Evolutionary conservation across 2,888 invertebrate genomes (phyloP).

Genomic region (Axea sp.): DNA sequence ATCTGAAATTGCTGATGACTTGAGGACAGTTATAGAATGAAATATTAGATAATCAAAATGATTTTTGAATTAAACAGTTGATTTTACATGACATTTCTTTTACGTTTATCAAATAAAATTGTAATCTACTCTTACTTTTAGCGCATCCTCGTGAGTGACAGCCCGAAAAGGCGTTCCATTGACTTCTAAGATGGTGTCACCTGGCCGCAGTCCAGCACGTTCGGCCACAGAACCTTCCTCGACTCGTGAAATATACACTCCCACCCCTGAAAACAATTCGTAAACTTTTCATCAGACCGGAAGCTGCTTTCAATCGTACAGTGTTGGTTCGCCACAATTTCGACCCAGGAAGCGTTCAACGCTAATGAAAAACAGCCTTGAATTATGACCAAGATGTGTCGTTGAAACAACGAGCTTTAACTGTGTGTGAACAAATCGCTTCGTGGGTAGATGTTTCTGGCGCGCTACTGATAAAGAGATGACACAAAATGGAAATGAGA

Average conservation of each 20-base stretch:
- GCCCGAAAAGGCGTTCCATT: slow-evolving; percentile 96
- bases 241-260: slow-evolving; percentile 94
- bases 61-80: no score
- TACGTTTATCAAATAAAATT: no score
- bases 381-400: no score
- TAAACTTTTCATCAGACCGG: slow-evolving; percentile 70
- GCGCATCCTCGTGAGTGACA: slow-evolving; percentile 94
- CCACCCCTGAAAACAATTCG: slow-evolving; percentile 85
- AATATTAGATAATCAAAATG: no score
- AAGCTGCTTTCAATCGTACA: slow-evolving; percentile 45
- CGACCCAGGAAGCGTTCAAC: slow-evolving; percentile 30
- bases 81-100: no score
- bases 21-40: no score
- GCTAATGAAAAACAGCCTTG: no score
- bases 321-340: slow-evolving; percentile 9
- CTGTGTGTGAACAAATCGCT: no score
- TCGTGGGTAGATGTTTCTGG: slow-evolving; percentile 19
- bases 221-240: slow-evolving; percentile 95
- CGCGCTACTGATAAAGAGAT: slow-evolving; percentile 12
- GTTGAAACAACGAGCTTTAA: no score
- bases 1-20: no score
- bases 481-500: slow-evolving; percentile 19
- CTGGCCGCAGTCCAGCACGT: slow-evolving; percentile 91
- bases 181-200: slow-evolving; percentile 96
- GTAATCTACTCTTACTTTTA: slow-evolving; percentile 84